Conservation (phyloP, 2,888 invertebrate species). For the Neoitamus cyanurus region DNA sequence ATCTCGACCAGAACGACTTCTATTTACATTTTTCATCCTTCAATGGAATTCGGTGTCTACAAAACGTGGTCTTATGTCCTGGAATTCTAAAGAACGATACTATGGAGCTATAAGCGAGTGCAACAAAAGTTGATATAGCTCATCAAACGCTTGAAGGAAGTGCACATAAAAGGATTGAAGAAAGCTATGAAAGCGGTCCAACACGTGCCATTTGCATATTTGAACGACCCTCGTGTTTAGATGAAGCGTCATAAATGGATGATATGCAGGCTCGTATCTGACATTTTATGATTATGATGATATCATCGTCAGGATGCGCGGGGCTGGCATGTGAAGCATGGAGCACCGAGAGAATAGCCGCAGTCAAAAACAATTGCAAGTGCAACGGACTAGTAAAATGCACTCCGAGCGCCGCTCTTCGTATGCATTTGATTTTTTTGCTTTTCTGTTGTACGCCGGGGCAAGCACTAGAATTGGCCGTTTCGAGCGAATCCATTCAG, state of each 20-base stretch:
- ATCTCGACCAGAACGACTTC: not conserved
- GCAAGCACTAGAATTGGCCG: conserved; percentile 28
- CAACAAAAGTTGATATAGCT: conserved; percentile 34
- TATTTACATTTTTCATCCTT: not conserved
- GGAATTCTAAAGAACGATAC: not conserved
- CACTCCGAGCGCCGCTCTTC: conserved; percentile 26
- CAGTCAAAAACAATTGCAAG: conserved; percentile 49
- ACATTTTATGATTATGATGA: conserved; percentile 46
- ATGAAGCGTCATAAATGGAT: conserved; percentile 46
- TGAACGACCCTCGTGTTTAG: conserved; percentile 36
- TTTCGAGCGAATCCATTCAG: conserved; percentile 39
- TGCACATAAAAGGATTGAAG: conserved; percentile 47
- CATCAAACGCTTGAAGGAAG: conserved; percentile 49
- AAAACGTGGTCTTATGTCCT: not conserved
- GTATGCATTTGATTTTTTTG: conserved; percentile 43
- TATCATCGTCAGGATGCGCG: conserved; percentile 40
- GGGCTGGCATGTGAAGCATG: conserved; percentile 2
- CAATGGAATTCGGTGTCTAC: not conserved
- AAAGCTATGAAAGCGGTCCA: conserved; percentile 46
- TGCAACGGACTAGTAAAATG: conserved; percentile 52
- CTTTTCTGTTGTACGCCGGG: not conserved
- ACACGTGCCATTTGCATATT: conserved; percentile 46
- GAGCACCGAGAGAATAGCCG: conserved; percentile 4
- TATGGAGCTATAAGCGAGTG: not conserved
- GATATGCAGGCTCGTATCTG: conserved; percentile 38